These are phyloP conservation scores for Anastrepha ludens DNA, from an alignment of 1,140 invertebrate genomes.

Conservation along the genomic window DNA sequence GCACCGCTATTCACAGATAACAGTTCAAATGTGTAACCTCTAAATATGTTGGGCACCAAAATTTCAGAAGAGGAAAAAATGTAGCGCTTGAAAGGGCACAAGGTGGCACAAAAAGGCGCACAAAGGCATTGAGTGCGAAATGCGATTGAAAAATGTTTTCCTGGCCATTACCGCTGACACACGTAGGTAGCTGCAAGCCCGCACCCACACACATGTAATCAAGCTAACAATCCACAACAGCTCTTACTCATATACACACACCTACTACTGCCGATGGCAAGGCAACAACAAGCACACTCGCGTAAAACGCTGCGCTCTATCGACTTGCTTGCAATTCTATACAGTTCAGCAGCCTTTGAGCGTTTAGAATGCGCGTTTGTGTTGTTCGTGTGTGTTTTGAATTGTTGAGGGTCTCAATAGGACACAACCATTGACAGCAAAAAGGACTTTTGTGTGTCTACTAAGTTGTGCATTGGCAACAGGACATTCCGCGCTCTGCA, in stretches of 20 bases:
- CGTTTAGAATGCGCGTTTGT: neutral
- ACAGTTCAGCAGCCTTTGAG: neutral
- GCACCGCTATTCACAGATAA: neutral
- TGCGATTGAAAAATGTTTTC: constrained; percentile 39
- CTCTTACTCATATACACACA: neutral
- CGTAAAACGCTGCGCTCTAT: neutral
- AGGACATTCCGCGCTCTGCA: neutral
- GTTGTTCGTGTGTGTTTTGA: neutral
- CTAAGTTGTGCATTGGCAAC: neutral
- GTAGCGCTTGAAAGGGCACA: constrained; percentile 1
- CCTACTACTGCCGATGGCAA: neutral
- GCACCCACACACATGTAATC: neutral
- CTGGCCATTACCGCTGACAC: constrained; percentile 35
- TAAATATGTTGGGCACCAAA: neutral
- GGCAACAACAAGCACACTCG: neutral
- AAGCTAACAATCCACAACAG: neutral
- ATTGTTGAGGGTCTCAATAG: neutral
- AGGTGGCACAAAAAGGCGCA: constrained; percentile 14
- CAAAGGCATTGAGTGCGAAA: neutral
- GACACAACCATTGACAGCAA: neutral
- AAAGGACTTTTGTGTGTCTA: neutral
- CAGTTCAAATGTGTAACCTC: neutral
- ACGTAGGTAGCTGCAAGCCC: neutral
- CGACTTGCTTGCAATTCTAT: neutral
- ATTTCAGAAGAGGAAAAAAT: neutral